Conservation (phyloP, 2,113 vertebrate species). For the Geococcyx californianus region DNA sequence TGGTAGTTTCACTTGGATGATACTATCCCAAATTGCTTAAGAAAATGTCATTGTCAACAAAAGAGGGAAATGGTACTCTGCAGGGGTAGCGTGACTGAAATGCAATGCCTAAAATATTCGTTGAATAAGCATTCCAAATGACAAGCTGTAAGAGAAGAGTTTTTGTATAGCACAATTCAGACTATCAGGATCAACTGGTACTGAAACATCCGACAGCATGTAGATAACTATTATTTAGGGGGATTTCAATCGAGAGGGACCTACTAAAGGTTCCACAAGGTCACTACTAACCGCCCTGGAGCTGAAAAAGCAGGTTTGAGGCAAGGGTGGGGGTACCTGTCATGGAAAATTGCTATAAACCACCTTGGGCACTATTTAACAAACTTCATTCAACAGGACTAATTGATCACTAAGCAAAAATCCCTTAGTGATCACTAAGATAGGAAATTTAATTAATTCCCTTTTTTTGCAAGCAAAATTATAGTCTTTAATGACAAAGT, state of each 20-base stretch:
- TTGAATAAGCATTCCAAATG: background rate
- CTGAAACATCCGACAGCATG: background rate
- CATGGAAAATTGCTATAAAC: background rate
- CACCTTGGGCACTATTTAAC: background rate
- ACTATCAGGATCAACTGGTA: background rate
- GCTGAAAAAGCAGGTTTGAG: background rate
- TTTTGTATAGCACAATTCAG: background rate
- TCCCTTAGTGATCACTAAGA: background rate
- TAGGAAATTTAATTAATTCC: background rate
- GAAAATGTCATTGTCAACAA: background rate
- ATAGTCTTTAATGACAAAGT: background rate
- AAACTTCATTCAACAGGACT: background rate
- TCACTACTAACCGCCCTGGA: background rate
- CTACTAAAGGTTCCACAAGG: background rate
- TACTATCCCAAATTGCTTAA: background rate
- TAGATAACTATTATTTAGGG: background rate
- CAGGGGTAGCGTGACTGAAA: background rate
- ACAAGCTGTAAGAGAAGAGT: background rate
- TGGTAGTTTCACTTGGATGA: background rate
- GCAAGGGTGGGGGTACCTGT: rapidly evolving
- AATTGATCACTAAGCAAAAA: background rate
- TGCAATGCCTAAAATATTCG: background rate
- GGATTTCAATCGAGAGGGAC: background rate
- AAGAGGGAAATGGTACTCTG: background rate
- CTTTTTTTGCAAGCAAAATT: background rate